A percentile compares a stretch with the other conserved stretches of the same genome.
Evolutionary conservation across 2,797 vertebrate genomes (phyloP).

Genomic region (Pelochelys cantorii): DNA sequence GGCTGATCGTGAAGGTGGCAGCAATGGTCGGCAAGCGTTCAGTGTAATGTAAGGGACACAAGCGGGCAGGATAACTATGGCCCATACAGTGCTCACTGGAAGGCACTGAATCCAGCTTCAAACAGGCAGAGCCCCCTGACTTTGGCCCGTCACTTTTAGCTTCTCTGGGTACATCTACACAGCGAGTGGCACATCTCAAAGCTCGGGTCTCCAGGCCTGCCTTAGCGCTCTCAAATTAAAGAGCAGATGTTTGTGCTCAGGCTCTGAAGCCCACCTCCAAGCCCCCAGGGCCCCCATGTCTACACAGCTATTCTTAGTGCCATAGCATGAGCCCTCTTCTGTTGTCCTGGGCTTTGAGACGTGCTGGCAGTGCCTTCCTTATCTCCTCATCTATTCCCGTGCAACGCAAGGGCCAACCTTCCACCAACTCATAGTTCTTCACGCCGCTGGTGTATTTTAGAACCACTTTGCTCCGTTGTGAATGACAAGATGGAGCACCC

Average conservation of each 20-base stretch:
- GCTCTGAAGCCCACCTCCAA: no score
- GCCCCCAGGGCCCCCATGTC: not conserved
- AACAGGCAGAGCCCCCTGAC: not conserved
- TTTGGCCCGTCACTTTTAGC: not conserved
- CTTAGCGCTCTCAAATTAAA: not conserved
- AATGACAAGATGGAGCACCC: not conserved
- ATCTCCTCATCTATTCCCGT: not conserved
- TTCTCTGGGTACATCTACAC: not conserved
- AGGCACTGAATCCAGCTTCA: not conserved
- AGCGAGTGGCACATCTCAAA: not conserved
- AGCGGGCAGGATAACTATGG: not conserved
- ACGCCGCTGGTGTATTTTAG: not conserved
- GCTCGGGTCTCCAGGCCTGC: no score
- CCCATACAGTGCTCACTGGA: not conserved
- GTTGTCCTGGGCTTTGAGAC: not conserved
- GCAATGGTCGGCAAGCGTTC: constrained; percentile 49
- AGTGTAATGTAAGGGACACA: constrained; percentile 9
- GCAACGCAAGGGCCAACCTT: not conserved
- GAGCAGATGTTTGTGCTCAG: not conserved
- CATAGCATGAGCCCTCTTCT: not conserved
- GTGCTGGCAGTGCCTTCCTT: not conserved
- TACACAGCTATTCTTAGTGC: not conserved
- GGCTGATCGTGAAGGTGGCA: constrained; percentile 51
- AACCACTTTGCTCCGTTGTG: not conserved
- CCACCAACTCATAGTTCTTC: not conserved